phyloP scores from a whole-genome alignment of 2,888 invertebrate genomes.

The Himalopsyche japonica region DNA sequence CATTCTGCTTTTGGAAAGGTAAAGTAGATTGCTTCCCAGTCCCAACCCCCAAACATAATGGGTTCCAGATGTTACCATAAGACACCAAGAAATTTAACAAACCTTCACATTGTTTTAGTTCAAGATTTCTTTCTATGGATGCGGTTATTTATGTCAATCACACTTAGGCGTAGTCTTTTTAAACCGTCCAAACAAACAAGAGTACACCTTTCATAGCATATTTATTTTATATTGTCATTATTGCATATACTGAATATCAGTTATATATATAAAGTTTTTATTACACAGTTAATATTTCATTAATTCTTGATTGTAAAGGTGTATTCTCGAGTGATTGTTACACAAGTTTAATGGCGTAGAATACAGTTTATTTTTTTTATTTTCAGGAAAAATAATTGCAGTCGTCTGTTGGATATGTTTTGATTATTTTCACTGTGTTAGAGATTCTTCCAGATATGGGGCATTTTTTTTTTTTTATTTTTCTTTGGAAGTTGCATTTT shows the following conservation, averaged over 20 bases:
- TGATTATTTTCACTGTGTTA: background rate
- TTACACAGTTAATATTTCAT: background rate
- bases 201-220: background rate
- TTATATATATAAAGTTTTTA: too few relatives aligned
- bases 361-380: background rate
- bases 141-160: background rate
- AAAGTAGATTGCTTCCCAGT: slow-evolving; percentile 23
- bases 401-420: background rate
- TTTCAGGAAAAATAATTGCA: background rate
- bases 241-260: too few relatives aligned
- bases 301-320: background rate
- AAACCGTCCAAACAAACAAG: background rate
- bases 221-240: too few relatives aligned
- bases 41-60: background rate
- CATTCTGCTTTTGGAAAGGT: slow-evolving; percentile 26
- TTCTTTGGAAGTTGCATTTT: background rate
- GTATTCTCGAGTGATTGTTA: background rate
- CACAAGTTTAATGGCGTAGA: background rate
- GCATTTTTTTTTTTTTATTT: background rate
- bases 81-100: background rate
- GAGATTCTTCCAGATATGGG: background rate
- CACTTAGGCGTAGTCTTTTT: background rate
- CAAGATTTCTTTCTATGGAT: background rate
- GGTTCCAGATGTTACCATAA: background rate
- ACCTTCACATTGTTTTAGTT: background rate